Conservation (phyloP, 37 sponge, comb jelly and placozoan species). For the Corticium candelabrum region DNA sequence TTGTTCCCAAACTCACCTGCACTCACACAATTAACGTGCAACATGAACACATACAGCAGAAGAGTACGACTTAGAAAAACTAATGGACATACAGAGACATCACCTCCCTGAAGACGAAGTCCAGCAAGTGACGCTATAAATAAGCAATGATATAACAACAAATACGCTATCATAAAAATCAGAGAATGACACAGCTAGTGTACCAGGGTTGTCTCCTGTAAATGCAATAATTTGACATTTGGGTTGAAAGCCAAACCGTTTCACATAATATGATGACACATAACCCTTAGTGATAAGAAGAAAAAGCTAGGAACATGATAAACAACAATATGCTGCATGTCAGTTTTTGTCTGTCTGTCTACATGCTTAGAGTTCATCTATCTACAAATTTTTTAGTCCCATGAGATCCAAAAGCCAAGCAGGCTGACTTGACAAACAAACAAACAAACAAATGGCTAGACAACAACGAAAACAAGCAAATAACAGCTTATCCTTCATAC, state of each 20-base stretch:
- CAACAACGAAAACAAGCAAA: no score
- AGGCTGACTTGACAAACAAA: no score
- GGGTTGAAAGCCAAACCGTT: slow-evolving; percentile 60
- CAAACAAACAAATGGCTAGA: not conserved
- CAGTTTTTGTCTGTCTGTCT: no score
- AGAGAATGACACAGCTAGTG: not conserved
- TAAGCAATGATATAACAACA: no score
- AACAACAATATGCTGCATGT: no score
- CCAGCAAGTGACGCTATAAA: slow-evolving; percentile 66
- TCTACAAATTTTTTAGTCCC: no score
- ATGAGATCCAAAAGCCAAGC: no score
- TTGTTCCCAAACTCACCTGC: slow-evolving; percentile 74
- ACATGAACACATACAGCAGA: not conserved
- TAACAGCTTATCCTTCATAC: not conserved
- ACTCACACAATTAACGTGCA: slow-evolving; percentile 8
- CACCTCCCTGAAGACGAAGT: slow-evolving; percentile 64
- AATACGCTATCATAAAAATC: no score
- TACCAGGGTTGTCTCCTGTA: slow-evolving; percentile 88
- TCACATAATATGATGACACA: slow-evolving; percentile 59
- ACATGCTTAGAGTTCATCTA: no score
- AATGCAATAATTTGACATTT: slow-evolving; percentile 66
- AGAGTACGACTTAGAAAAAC: no score
- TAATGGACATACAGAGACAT: slow-evolving; percentile 68
- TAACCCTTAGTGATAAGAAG: slow-evolving; percentile 25
- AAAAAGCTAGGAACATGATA: not conserved